Evolutionary conservation across 2,113 vertebrate genomes (phyloP).

Genomic region (Syrrhaptes paradoxus): DNA sequence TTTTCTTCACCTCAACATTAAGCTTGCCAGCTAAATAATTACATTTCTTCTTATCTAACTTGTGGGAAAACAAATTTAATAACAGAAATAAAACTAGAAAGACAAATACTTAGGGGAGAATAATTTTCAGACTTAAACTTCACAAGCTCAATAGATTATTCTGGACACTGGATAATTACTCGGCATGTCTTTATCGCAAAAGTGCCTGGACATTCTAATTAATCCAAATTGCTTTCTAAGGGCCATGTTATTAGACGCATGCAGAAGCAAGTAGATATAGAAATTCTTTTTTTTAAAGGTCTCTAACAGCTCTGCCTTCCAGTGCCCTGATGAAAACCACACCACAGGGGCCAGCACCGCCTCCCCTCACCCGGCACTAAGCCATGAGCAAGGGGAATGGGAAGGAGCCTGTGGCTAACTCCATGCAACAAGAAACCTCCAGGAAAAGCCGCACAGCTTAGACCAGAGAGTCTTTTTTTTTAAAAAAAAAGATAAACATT

Average conservation of each 20-base stretch:
- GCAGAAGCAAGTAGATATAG: constrained; percentile 8
- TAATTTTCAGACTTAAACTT: constrained; percentile 66
- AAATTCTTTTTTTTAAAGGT: background rate
- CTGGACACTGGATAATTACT: constrained; percentile 65
- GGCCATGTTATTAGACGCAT: constrained; percentile 45
- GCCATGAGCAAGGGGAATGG: background rate
- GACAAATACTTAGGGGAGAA: constrained; percentile 63
- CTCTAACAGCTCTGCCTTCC: background rate
- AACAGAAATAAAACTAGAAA: constrained; percentile 61
- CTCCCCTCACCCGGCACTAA: background rate
- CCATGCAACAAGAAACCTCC: too few species aligned
- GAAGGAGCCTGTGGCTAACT: background rate
- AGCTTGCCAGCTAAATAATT: constrained; percentile 59
- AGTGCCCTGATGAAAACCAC: background rate
- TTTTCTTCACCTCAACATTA: constrained; percentile 44
- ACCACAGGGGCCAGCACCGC: background rate
- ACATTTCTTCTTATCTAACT: constrained; percentile 60
- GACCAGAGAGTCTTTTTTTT: fast-evolving
- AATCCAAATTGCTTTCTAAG: constrained; percentile 69
- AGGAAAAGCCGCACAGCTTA: too few species aligned
- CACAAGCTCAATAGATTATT: constrained; percentile 47
- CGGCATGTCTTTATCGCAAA: constrained; percentile 44
- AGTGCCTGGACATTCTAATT: constrained; percentile 65
- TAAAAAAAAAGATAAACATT: background rate
- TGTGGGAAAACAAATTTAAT: constrained; percentile 65